Percentiles rank a stretch among this genome's conserved stretches.
Evolutionary conservation across 1,140 invertebrate species (phyloP).

Genomic region (Anoplophora glabripennis): DNA sequence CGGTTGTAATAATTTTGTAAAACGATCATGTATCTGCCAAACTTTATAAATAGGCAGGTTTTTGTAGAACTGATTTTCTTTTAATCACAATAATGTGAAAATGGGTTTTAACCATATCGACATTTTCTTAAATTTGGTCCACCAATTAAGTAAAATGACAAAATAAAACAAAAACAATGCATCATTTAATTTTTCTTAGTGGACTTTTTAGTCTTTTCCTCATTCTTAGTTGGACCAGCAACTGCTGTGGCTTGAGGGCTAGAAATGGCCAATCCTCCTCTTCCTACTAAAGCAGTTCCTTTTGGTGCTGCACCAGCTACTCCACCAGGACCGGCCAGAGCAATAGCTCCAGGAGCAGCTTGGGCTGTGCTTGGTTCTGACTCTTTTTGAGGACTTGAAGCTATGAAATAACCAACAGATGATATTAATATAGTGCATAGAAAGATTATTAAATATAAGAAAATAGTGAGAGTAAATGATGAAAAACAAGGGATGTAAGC

Average conservation of each 20-base stretch:
- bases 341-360: constrained; percentile 50
- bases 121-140: neutral
- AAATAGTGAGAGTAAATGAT: too few species aligned
- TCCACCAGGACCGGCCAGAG: constrained; percentile 51
- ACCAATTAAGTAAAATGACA: neutral
- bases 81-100: too few species aligned
- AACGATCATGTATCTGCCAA: too few species aligned
- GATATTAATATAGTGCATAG: too few species aligned
- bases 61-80: too few species aligned
- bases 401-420: too few species aligned
- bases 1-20: too few species aligned
- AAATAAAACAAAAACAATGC: neutral
- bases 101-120: neutral
- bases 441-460: too few species aligned
- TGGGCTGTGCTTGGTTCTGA: constrained; percentile 48
- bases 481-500: too few species aligned
- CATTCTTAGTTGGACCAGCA: constrained; percentile 44
- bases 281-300: constrained; percentile 51
- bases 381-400: constrained; percentile 11
- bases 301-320: constrained; percentile 50
- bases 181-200: constrained; percentile 1
- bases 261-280: constrained; percentile 50
- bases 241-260: constrained; percentile 52
- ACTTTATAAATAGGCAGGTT: too few species aligned
- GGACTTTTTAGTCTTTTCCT: constrained; percentile 26